Conservation (phyloP, 2,888 invertebrate species). For the Lysandra coridon region DNA sequence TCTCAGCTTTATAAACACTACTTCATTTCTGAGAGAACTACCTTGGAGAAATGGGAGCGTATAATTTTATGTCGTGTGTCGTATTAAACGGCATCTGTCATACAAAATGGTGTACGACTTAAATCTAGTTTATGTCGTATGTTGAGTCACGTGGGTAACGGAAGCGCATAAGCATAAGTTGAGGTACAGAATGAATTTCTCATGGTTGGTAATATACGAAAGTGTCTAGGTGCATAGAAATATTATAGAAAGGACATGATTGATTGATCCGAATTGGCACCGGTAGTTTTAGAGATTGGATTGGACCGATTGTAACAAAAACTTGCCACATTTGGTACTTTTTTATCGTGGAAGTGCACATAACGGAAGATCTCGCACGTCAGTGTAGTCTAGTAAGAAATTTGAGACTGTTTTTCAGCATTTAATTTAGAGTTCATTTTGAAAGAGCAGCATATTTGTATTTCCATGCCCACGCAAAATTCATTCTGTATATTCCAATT, state of each 20-base stretch:
- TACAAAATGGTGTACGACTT: background rate
- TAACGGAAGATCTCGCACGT: too few relatives aligned
- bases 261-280: background rate
- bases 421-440: background rate
- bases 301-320: background rate
- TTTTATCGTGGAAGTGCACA: background rate
- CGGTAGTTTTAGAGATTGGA: background rate
- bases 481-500: background rate
- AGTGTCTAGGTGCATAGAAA: background rate
- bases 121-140: background rate
- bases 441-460: background rate
- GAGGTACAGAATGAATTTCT: background rate
- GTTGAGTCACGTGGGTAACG: background rate
- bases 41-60: background rate
- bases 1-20: background rate
- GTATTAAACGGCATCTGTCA: background rate
- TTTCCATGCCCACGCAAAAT: background rate
- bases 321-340: background rate
- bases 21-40: background rate
- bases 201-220: background rate
- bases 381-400: too few relatives aligned
- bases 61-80: background rate
- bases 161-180: background rate
- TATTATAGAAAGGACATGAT: background rate
- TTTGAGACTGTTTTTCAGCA: too few relatives aligned